phyloP scores from a whole-genome alignment of 1,140 invertebrate species.

The Euura saliciscinereae region DNA sequence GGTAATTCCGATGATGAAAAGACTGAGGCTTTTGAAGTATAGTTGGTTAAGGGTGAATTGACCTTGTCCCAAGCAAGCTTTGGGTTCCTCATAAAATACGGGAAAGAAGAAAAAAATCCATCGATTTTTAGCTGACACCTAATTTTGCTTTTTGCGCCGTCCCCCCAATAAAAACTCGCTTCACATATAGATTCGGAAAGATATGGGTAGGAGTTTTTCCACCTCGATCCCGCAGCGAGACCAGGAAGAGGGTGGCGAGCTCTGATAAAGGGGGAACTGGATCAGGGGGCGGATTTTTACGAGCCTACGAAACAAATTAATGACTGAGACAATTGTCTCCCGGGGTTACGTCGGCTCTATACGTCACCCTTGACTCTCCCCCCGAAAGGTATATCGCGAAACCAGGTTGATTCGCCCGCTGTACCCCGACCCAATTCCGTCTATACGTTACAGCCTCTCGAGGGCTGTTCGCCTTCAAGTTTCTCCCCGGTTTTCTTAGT shows the following conservation, averaged over 20 bases:
- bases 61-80: too few species aligned
- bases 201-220: conserved; percentile 12
- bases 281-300: conserved; percentile 16
- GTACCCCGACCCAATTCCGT: too few species aligned
- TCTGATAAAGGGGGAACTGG: too few species aligned
- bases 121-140: conserved; percentile 15
- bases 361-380: conserved; percentile 1
- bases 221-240: not conserved
- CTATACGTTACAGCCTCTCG: too few species aligned
- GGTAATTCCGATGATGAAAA: too few species aligned
- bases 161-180: conserved; percentile 24
- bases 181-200: conserved; percentile 19
- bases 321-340: conserved; percentile 17
- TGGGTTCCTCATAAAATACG: too few species aligned
- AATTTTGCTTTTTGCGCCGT: conserved; percentile 28
- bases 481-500: too few species aligned
- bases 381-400: not conserved
- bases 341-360: not conserved
- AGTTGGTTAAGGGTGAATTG: too few species aligned
- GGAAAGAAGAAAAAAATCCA: not conserved
- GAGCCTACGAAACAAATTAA: conserved; percentile 21
- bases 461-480: too few species aligned
- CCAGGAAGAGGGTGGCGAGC: conserved; percentile 15
- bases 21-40: too few species aligned
- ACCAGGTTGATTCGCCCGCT: too few species aligned